phyloP scores from a whole-genome alignment of 2,888 invertebrate genomes.

The Nipponacmea schrenckii region DNA sequence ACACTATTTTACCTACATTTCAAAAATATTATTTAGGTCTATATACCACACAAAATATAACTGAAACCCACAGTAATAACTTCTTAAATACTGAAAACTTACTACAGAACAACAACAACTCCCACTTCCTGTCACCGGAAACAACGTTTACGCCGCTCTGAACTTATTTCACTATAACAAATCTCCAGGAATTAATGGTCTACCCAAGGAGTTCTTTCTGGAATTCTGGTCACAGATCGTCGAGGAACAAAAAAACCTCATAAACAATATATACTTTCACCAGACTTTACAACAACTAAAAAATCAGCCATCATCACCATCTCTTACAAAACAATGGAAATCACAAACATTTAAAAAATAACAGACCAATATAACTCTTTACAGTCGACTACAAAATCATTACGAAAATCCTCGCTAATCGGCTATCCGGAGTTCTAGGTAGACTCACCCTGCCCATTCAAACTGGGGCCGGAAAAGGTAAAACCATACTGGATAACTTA shows the following conservation, averaged over 20 bases:
- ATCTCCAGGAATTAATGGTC: too few relatives aligned
- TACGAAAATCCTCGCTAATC: not conserved
- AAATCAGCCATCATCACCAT: not conserved
- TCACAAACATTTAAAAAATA: not conserved
- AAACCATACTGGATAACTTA: too few relatives aligned
- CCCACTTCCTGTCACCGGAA: not conserved
- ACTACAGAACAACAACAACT: not conserved
- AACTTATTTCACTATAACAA: too few relatives aligned
- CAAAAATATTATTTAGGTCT: not conserved
- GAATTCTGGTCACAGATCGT: not conserved
- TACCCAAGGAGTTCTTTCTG: not conserved
- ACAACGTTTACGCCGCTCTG: not conserved
- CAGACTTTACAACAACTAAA: not conserved
- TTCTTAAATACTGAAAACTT: not conserved
- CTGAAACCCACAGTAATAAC: not conserved
- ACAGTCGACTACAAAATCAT: not conserved
- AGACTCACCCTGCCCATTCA: not conserved
- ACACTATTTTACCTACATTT: not conserved
- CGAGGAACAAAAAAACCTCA: not conserved
- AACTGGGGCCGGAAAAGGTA: not conserved
- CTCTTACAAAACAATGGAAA: not conserved
- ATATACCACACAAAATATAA: not conserved
- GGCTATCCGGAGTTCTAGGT: not conserved
- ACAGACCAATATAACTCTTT: not conserved
- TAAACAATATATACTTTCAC: not conserved